Percentiles rank a stretch among this genome's conserved stretches.
Conservation (phyloP, 1,140 invertebrate species). For the Drosophila sp. region DNA sequence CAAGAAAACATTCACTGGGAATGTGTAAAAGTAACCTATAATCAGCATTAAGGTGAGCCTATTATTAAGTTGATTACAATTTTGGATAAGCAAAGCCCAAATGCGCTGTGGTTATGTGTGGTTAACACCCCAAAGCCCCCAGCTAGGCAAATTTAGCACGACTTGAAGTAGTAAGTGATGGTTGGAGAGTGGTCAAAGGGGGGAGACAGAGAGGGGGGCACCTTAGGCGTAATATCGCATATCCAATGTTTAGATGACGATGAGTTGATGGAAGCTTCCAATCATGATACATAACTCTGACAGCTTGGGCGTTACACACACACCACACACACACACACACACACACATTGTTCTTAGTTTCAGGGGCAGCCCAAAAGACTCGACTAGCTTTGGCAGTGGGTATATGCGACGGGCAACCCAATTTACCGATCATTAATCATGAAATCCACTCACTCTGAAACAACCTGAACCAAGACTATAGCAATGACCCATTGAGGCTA, state of each 20-base stretch:
- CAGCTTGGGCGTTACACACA: slow-evolving; percentile 60
- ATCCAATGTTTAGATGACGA: slow-evolving; percentile 53
- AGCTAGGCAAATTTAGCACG: slow-evolving; percentile 20
- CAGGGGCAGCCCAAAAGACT: slow-evolving; percentile 33
- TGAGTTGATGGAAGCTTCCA: slow-evolving; percentile 70
- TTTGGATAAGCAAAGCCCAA: slow-evolving; percentile 63
- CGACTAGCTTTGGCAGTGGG: not conserved
- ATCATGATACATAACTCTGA: slow-evolving; percentile 72
- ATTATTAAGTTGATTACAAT: slow-evolving; percentile 77
- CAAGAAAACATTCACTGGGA: slow-evolving; percentile 23
- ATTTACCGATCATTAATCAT: slow-evolving; percentile 73
- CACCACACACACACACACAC: slow-evolving; percentile 39
- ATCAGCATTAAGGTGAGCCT: slow-evolving; percentile 68
- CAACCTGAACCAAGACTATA: slow-evolving; percentile 13
- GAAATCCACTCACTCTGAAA: slow-evolving; percentile 41
- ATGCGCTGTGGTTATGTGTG: slow-evolving; percentile 45
- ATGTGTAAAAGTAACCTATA: slow-evolving; percentile 53
- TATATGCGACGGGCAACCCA: slow-evolving; percentile 34
- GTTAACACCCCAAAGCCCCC: slow-evolving; percentile 56
- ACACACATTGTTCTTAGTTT: slow-evolving; percentile 45
- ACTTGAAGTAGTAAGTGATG: slow-evolving; percentile 4
- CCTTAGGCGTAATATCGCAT: slow-evolving; percentile 40
- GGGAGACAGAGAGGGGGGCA: not conserved
- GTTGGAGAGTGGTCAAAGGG: not conserved
- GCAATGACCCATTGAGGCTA: slow-evolving; percentile 71